phyloP scores from a whole-genome alignment of 1,140 invertebrate species.

The Sycophaga agraensis region DNA sequence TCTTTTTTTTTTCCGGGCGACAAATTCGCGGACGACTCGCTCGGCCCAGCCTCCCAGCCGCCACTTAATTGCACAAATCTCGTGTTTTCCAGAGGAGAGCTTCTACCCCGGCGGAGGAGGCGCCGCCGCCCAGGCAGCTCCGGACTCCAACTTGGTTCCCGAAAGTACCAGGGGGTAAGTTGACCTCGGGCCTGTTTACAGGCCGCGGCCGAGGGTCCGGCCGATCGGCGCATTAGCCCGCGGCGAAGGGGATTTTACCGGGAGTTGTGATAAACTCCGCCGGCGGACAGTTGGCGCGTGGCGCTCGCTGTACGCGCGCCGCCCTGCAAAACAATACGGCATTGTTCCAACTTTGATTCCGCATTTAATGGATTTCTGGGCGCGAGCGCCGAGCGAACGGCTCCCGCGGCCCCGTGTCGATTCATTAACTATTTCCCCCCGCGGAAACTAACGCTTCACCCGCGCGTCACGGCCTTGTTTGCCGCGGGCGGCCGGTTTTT shows the following conservation, averaged over 20 bases:
- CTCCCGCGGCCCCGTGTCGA: not conserved
- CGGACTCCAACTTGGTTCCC: conserved; percentile 16
- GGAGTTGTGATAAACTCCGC: too few species aligned
- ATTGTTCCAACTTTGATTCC: not conserved
- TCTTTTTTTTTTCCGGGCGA: too few species aligned
- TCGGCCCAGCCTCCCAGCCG: not conserved
- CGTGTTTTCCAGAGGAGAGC: conserved; percentile 15
- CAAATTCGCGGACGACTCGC: too few species aligned
- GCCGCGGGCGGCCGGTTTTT: too few species aligned
- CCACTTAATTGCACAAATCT: not conserved
- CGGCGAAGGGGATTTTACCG: too few species aligned
- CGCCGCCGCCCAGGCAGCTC: conserved; percentile 3
- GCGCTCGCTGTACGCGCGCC: too few species aligned
- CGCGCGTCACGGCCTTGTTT: too few species aligned
- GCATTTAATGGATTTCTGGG: not conserved
- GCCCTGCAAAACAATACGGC: too few species aligned
- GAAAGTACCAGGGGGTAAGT: conserved; percentile 26
- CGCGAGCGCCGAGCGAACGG: too few species aligned
- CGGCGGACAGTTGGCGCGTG: too few species aligned
- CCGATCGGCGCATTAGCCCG: too few species aligned
- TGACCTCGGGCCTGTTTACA: conserved; percentile 1
- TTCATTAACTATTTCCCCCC: not conserved
- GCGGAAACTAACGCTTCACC: not conserved
- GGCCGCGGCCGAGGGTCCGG: too few species aligned
- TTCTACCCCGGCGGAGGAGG: not conserved